Conservation (phyloP, 2,113 vertebrate species). For the Ptyas mucosa region DNA sequence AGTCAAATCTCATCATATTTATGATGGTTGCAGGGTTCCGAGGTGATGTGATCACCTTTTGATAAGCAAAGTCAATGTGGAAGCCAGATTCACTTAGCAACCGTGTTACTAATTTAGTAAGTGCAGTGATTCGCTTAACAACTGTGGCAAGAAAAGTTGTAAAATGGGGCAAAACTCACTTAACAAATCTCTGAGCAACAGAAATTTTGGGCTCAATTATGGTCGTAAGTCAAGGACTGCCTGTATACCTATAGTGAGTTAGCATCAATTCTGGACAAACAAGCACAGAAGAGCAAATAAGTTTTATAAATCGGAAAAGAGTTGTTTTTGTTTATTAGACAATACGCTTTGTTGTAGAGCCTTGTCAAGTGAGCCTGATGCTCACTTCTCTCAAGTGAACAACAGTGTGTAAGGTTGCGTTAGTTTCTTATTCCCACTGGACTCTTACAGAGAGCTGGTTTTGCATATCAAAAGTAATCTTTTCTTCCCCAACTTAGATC, state of each 20-base stretch:
- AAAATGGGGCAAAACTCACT: neutral
- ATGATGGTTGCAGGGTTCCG: neutral
- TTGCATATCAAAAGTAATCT: neutral
- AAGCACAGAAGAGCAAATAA: neutral
- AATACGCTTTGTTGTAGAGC: neutral
- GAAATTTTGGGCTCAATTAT: neutral
- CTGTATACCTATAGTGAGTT: neutral
- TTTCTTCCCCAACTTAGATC: neutral
- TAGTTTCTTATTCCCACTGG: neutral
- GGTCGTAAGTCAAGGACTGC: neutral
- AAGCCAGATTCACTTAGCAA: neutral
- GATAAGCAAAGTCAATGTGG: neutral
- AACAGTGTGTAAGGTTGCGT: neutral
- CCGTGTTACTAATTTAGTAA: neutral
- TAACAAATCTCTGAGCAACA: neutral
- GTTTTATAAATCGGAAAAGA: neutral
- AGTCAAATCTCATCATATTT: neutral
- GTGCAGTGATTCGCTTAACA: neutral
- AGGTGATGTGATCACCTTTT: neutral
- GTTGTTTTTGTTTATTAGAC: neutral
- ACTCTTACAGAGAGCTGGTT: neutral
- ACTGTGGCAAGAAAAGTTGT: neutral
- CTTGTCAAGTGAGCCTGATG: neutral
- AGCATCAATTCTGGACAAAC: neutral
- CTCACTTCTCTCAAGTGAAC: neutral